A percentile compares a stretch with the other conserved stretches of the same genome.
These are phyloP conservation scores for Papilio glaucus DNA, from an alignment of 1,140 invertebrate species.

Conservation along the genomic window DNA sequence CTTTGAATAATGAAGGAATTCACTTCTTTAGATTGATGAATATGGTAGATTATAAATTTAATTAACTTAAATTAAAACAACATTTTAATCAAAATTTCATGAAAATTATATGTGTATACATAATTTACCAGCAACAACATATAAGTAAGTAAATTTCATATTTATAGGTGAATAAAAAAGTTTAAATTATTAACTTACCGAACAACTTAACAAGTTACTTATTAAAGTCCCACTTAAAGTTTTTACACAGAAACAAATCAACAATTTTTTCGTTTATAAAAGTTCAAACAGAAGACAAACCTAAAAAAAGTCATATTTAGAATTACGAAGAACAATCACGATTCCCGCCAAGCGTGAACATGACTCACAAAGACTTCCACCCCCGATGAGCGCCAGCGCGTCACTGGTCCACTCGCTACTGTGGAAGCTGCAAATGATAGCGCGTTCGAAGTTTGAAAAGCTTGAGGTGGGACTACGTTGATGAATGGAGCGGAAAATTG, in stretches of 20 bases:
- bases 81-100: no score
- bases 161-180: no score
- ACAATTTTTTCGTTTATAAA: background rate
- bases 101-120: no score
- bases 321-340: slow-evolving; percentile 17
- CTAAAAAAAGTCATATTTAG: slow-evolving; percentile 9
- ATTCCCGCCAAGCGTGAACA: slow-evolving; percentile 35
- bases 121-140: no score
- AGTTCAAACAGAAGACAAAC: slow-evolving; percentile 4
- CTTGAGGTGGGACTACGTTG: slow-evolving; percentile 31
- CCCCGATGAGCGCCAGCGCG: slow-evolving; percentile 6
- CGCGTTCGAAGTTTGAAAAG: slow-evolving; percentile 52
- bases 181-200: slow-evolving; percentile 18
- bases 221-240: slow-evolving; percentile 15
- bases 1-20: no score
- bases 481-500: slow-evolving; percentile 27
- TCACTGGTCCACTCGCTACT: slow-evolving; percentile 31
- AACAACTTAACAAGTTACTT: background rate
- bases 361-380: slow-evolving; percentile 24
- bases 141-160: no score
- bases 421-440: slow-evolving; percentile 50
- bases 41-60: background rate
- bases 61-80: no score
- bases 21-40: no score
- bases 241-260: slow-evolving; percentile 27